Evolutionary conservation across 2,113 vertebrate species (phyloP), one percentile per base, ranked within the genome.

Genomic region (Ellobius talpinus): DNA sequence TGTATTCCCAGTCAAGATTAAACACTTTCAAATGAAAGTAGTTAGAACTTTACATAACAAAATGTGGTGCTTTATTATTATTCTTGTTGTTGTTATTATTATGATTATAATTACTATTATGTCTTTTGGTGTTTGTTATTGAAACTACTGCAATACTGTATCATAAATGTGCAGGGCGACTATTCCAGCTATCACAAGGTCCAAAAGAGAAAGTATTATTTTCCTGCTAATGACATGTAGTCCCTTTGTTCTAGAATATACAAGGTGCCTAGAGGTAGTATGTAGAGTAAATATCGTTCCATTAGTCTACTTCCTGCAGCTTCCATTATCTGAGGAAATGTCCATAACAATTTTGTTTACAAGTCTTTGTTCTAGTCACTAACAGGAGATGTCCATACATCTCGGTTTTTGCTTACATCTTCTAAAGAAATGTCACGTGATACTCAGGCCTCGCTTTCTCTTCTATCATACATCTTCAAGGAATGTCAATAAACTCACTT

Each of bases 401-500:
- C 87, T 98, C 98, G 98, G 98, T 98, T 98, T 99, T 98, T 98
- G 98, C 98, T 98, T 98, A 89, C 98, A 98, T 98, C 97, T 97
- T 98, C 96, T 97, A 98, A 98, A 98, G 98, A 99, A 98, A 98
- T 98, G 98, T 99, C 98, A 98, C 96, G 98, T 98, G 98, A 99
- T 98, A 98, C 99, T 99, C 99, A 99, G 99, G 99, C 99, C 99
- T 97, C 98, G 98, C 99, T 99, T 98, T 98, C 97, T 98, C 98
- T 99, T 98, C 97, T 98, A 98, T 98, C 98, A 98, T 98, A 98
- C 98, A 98, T 98, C 98, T 98, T 98, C 98, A 98, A 99, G 98
- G 98, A 99, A 99, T 99, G 98, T 99, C 98, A 99, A 99, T 99
- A 99, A 99, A 99, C 97, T 99, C 98, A 98, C 97, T 99, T 99